A percentile compares a stretch with the other conserved stretches of the same genome.
phyloP scores from a whole-genome alignment of 2,888 invertebrate genomes.

The Ochropleura plecta region DNA sequence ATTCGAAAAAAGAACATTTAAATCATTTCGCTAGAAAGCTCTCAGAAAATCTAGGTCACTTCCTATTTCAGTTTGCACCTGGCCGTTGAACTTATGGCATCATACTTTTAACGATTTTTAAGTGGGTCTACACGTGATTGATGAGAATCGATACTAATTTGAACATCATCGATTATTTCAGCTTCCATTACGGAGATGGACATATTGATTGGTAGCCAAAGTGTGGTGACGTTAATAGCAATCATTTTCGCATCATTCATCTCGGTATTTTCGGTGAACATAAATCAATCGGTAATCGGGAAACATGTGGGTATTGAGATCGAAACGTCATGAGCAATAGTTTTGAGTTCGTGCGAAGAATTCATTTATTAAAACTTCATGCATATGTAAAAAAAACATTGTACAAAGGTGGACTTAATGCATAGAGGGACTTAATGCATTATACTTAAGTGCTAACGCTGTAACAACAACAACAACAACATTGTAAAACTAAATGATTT shows the following conservation, averaged over 20 bases:
- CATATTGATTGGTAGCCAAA: conserved; percentile 47
- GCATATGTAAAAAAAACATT: too few relatives aligned
- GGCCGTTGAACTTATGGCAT: not conserved
- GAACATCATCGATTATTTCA: conserved; percentile 23
- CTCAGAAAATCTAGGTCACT: conserved; percentile 24
- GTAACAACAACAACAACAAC: too few relatives aligned
- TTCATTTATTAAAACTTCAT: not conserved
- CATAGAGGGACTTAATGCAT: too few relatives aligned
- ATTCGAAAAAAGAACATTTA: not conserved
- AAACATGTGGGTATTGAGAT: conserved; percentile 11
- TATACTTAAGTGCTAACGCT: too few relatives aligned
- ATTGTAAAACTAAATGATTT: too few relatives aligned
- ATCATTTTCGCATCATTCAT: conserved; percentile 55
- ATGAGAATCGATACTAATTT: conserved; percentile 42
- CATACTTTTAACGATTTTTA: conserved; percentile 17
- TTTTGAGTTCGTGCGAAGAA: not conserved
- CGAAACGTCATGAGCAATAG: not conserved
- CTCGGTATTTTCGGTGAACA: conserved; percentile 39
- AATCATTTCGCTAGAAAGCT: not conserved
- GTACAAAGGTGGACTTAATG: too few relatives aligned
- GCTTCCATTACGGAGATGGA: conserved; percentile 33
- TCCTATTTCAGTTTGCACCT: conserved; percentile 11
- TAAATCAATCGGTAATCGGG: conserved; percentile 38
- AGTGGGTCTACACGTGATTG: conserved; percentile 43
- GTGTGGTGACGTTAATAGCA: conserved; percentile 51